These are phyloP conservation scores for Actenoides lindsayi DNA, from an alignment of 2,113 vertebrate species.

Conservation along the genomic window DNA sequence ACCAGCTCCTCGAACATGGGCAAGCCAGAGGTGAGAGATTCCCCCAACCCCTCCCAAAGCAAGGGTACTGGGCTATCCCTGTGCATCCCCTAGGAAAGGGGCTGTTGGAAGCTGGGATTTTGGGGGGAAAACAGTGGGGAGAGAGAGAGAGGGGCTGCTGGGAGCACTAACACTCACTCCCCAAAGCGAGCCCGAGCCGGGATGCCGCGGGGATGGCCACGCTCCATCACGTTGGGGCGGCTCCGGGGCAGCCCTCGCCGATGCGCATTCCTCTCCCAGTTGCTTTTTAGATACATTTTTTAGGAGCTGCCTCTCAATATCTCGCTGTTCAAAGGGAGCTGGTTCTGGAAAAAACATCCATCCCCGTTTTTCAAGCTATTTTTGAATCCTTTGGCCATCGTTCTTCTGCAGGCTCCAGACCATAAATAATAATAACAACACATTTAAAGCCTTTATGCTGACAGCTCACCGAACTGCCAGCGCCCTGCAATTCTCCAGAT, in stretches of 20 bases:
- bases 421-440: slow-evolving; percentile 58
- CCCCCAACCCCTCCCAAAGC: neutral
- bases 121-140: neutral
- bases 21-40: rapidly evolving
- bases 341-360: slow-evolving; percentile 31
- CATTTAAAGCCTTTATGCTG: neutral
- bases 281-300: neutral
- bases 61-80: rapidly evolving
- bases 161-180: neutral
- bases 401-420: neutral
- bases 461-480: slow-evolving; percentile 15
- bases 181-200: rapidly evolving
- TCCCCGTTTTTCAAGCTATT: neutral
- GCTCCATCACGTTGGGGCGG: neutral
- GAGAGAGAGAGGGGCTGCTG: neutral
- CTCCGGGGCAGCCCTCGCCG: neutral
- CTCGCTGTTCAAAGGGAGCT: neutral
- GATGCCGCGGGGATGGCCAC: neutral
- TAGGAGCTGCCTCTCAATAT: neutral
- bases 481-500: slow-evolving; percentile 35
- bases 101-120: rapidly evolving
- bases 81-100: rapidly evolving
- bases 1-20: rapidly evolving
- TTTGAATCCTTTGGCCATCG: neutral
- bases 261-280: neutral